Conservation (phyloP, 2,888 invertebrate genomes). For the Mechanitis mazaeus region DNA sequence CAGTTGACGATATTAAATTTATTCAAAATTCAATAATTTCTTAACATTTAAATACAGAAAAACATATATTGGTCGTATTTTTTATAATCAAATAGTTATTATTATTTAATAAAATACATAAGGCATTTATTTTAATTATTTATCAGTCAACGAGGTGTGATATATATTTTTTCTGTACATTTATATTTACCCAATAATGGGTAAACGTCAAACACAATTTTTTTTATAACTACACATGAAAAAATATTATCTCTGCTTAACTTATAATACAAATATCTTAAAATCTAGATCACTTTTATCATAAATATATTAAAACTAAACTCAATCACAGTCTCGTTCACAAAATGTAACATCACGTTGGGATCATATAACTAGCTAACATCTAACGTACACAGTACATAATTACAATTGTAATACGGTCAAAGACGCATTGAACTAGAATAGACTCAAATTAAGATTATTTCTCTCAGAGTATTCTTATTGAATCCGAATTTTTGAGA, state of each 20-base stretch:
- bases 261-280: conserved; percentile 24
- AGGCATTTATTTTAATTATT: neutral
- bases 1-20: neutral
- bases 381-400: conserved; percentile 21
- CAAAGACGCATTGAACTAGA: conserved; percentile 40
- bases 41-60: neutral
- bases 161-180: neutral
- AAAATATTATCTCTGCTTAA: conserved; percentile 6
- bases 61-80: neutral
- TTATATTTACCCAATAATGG: neutral
- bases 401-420: conserved; percentile 17
- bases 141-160: neutral
- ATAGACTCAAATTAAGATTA: conserved; percentile 40
- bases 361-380: conserved; percentile 31
- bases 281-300: conserved; percentile 33
- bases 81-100: neutral
- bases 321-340: conserved; percentile 69
- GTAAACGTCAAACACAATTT: neutral
- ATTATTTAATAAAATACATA: neutral
- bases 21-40: neutral
- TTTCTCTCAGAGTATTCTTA: conserved; percentile 53
- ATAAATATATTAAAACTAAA: conserved; percentile 33
- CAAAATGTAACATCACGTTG: conserved; percentile 50
- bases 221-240: too few species aligned
- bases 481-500: conserved; percentile 66